Evolutionary conservation across 2,888 invertebrate species (phyloP).

Genomic region (Fabriciana adippe): DNA sequence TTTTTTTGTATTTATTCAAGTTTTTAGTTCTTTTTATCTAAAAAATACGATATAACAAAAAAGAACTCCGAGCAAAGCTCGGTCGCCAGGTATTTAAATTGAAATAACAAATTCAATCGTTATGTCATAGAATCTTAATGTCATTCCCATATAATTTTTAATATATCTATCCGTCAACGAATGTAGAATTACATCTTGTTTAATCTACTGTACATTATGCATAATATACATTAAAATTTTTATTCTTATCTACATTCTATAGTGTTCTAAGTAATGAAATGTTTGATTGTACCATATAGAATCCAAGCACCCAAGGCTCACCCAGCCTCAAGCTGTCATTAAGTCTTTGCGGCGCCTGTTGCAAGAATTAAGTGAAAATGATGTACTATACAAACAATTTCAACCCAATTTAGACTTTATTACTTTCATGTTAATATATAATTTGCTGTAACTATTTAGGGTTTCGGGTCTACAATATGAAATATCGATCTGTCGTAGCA

Average conservation of each 20-base stretch:
- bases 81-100: too few species aligned
- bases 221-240: too few species aligned
- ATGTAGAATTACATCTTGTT: too few species aligned
- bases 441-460: constrained; percentile 9
- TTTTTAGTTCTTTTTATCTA: too few species aligned
- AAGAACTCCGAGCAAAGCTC: too few species aligned
- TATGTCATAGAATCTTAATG: too few species aligned
- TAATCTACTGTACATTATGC: too few species aligned
- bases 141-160: too few species aligned
- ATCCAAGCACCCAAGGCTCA: constrained; percentile 15
- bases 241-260: neutral
- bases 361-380: constrained; percentile 29
- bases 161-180: too few species aligned
- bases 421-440: neutral
- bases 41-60: too few species aligned
- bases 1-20: too few species aligned
- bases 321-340: constrained; percentile 30
- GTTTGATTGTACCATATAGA: constrained; percentile 28
- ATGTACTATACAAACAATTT: constrained; percentile 10
- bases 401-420: constrained; percentile 24
- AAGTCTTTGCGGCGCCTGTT: constrained; percentile 36
- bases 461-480: constrained; percentile 27
- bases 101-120: too few species aligned
- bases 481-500: constrained; percentile 40
- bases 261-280: constrained; percentile 28